Evolutionary conservation across 1,140 invertebrate genomes (phyloP), one percentile per base, ranked within the genome.

Genomic region (Pseudomyrmex gracilis): DNA sequence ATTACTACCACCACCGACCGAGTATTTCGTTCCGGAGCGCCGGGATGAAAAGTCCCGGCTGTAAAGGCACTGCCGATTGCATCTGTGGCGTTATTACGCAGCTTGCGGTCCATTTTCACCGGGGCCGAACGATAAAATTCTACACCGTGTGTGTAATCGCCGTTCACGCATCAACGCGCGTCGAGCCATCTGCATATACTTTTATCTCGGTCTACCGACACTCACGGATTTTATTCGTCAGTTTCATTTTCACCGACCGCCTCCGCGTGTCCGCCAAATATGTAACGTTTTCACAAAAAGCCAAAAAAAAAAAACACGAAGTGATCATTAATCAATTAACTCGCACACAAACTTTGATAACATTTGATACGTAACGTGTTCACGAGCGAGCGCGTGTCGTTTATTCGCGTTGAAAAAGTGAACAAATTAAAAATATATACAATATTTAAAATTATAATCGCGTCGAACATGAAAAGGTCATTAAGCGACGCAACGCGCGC

Each of bases 41-140:
- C n/a, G n/a, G 34, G 45, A 71, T 80, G 66, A 71, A 60, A 71
- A 57, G 76, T 80, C 22, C 76, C 45, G 20, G 10, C 1, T 24
- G 76, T 45, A 24, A 68, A 70, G 51, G 64, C 64, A 24, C 20
- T 22, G 34, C 12, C 17, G 51, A 58, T 70, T 47, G 17, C 34
- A 68, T 45, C 64, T 53, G 34, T 20, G 49, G n/a, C 61, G 61
- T 77, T 78, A 70, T 68, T 55, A 24, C 24, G 24, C 61, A 49
- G 24, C 13, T 67, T 67, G 53, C 22, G 64, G 66, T 20, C 51
- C 76, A 80, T 80, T 71, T 80, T 80, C 45, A 49, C 1, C 43
- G 20, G 12, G 20, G 12, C 22, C 20, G 66, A 43, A 45, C 20
- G 20, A 70, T 71, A 70, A 71, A 80, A 71, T 80, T 80, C 66